Base-by-base conservation (phyloP, 2,888 invertebrate species). In the Dryobotodes eremita region DNA sequence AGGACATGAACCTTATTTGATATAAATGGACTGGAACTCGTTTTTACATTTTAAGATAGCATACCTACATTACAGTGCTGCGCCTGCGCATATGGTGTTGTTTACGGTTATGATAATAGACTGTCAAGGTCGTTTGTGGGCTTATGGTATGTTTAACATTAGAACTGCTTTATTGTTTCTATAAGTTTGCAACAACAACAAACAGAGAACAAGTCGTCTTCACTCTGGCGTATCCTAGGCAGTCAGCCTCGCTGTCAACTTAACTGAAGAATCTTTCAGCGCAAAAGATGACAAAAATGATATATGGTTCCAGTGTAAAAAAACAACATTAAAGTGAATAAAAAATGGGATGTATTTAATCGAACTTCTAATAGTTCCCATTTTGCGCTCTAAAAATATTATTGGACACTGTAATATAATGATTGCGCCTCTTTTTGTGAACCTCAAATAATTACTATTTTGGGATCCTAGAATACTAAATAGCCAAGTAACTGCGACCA, bases 1-100 rank as follows among this genome's bases (percentile, higher is more conserved):
- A 86, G 79, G 83, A 77, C 78, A 64, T 15, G 17, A 59, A 55
- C 74, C 68, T 69, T 65, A 53, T 72, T 53, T 31, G 75, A 75
- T 46, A 64, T 50, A 65, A 72, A 71, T 23, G 42, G 10, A 11
- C 57, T 62, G 20, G 23, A 62, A 50, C 61, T 23, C 2, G 69
- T 77, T 77, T 42, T 69, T 55, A 70, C 36, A 36, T 62, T 48
- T 23, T 64, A 65, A 73, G 46, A 76, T 8, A 13, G 71, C n/a
- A 62, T 46, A 31, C n/a, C n/a, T n/a, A n/a, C 8, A 31, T 61
- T 26, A 71, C 36, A 50, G 42, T 13, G n/a, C 7, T 65, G 70
- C 46, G 71, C 7, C 11, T 11, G 36, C 57, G 53, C 36, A 73
- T 61, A 55, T 74, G 75, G 69, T 53, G 76, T 77, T 71, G 71